Evolutionary conservation across 2,888 invertebrate species (phyloP), one percentile per base, ranked within the genome.

Genomic region (Cepaea hortensis): DNA sequence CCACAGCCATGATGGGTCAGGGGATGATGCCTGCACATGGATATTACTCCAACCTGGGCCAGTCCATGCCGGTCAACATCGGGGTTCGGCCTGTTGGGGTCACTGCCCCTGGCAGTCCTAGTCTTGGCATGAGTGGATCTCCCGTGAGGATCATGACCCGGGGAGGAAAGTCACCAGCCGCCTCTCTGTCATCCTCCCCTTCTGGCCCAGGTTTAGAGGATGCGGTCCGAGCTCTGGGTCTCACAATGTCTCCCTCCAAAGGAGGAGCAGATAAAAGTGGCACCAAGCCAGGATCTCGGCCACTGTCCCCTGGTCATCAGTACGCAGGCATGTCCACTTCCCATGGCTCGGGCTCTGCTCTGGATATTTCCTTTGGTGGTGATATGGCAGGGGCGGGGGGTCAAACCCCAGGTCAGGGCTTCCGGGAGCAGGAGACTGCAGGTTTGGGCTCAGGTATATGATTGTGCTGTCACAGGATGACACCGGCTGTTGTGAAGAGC

Each of bases 151-250:
- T 87, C 65, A 87, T 87, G 87, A 87, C 87, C 50, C 76, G 87
- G 15, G 87, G 87, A 46, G 87, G 87, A 15, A 84, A 84, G 20
- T 80, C 87, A 46, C 87, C 87, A 13, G 87, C 86, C 9, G 48
- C 79, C 46, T 86, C 83, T 11, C 65, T 87, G 1, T 87, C 87
- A 48, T 84, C 84, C 18, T 82, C 87, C 23, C 86, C 83, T 11
- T 87, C 87, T 73, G 87, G 87, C 9, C 87, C 87, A 23, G 87
- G 87, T 7, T 75, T 87, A 48, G 87, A 87, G 50, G 87, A 87
- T 65, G 87, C 87, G 0, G 87, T 87, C 35, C 84, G 75, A 77
- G 87, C 87, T 48, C 84, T 87, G 11, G 87, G 87, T 72, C 81
- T 84, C 13, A 81, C 83, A 20, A 87, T 84, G 87, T 87, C 87